A percentile compares a stretch with the other conserved stretches of the same genome.
These are phyloP conservation scores for Musca domestica DNA, from an alignment of 1,140 invertebrate species.

Conservation along the genomic window DNA sequence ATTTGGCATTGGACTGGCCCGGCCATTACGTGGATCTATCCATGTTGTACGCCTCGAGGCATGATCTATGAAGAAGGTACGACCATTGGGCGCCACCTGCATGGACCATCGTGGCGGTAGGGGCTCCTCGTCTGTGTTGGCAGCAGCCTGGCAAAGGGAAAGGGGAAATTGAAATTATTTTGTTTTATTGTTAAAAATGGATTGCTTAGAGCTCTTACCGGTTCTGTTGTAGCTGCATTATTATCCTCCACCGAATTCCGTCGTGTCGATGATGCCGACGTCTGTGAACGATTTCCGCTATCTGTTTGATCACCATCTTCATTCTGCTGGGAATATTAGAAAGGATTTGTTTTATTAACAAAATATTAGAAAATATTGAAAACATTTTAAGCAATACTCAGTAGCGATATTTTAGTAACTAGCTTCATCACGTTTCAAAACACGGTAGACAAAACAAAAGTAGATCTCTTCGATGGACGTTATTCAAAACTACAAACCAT, in stretches of 20 bases:
- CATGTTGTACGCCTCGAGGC: constrained; percentile 87
- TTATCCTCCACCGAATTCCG: constrained; percentile 52
- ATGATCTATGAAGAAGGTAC: constrained; percentile 94
- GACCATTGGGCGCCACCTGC: constrained; percentile 87
- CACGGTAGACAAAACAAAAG: too few species aligned
- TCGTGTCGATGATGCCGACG: constrained; percentile 48
- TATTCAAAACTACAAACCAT: too few species aligned
- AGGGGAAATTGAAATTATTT: neutral
- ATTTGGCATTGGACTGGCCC: constrained; percentile 82
- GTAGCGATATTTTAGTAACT: too few species aligned
- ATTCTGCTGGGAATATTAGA: constrained; percentile 33
- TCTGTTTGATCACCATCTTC: constrained; percentile 52
- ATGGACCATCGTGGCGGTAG: constrained; percentile 85
- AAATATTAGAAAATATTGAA: neutral
- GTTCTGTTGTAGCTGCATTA: constrained; percentile 43
- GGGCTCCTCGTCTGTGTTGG: constrained; percentile 59
- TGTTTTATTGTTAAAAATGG: neutral
- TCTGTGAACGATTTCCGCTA: constrained; percentile 51
- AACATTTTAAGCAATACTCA: too few species aligned
- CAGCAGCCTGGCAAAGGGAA: constrained; percentile 4
- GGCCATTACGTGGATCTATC: constrained; percentile 87
- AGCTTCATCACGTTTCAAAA: too few species aligned
- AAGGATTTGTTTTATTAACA: too few species aligned
- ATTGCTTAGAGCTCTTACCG: constrained; percentile 35
- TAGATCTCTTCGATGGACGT: too few species aligned